Evolutionary conservation across 2,113 vertebrate genomes (phyloP), one percentile per base, ranked within the genome.

Genomic region (Isurus oxyrinchus): DNA sequence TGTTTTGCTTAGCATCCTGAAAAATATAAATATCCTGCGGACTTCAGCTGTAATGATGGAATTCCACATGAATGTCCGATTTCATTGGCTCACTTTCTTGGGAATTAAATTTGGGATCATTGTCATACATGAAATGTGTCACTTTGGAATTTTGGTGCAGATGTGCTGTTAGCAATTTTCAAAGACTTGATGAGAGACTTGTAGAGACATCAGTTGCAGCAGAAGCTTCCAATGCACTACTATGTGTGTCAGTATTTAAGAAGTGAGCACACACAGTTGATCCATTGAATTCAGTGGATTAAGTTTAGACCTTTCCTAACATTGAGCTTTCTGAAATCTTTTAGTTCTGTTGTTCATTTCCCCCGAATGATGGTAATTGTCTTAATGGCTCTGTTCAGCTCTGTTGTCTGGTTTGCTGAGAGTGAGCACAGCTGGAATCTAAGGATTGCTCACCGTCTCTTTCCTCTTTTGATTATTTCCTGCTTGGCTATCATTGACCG

Each of bases 301-400:
- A 90, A 90, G 14, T 57, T n/a, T 93, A 93, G 61, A n/a, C 35
- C 59, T 63, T 94, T 61, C 90, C 61, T 40, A 61, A 66, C 61
- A 90, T 91, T 93, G 59, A 40, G 35, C 90, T 94, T 94, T 61
- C 59, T 59, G 55, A 59, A 91, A 91, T 91, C 90, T 57, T 63
- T 21, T 23, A 19, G 81, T 44, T 93, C 31, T 63, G 14, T 94
- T 21, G 14, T 94, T 63, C 72, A 11, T 84, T 6, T 23, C 40
- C 81, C 57, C 90, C 5, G 4, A 93, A 93, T 40, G 57, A 61
- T 35, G n/a, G 1, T 91, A n/a, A 40, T 63, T 19, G n/a, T 66
- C n/a, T 94, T 66, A 21, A 94, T 40, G 5, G 16, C 16, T 23
- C 88, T 40, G 59, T 59, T 63, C 59, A 63, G 21, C 40, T 21